Base-by-base conservation (phyloP, 2,797 vertebrate genomes). In the Paramormyrops hopkinsi region DNA sequence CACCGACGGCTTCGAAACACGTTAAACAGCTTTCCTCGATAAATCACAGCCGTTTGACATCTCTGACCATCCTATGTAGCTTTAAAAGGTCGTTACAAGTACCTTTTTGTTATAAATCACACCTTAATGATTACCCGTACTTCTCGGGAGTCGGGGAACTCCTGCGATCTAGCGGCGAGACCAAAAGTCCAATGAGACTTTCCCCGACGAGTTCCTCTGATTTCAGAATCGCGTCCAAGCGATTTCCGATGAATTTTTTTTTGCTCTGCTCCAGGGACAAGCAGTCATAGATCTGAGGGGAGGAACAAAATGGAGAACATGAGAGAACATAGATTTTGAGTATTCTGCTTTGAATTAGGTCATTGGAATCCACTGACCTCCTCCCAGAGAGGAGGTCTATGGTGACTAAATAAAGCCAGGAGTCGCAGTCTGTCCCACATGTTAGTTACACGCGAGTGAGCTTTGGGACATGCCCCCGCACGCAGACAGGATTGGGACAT, bases 331-430 rank as follows among this genome's bases (percentile, higher is more conserved):
- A 90, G 92, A 93, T 92, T 92, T 95, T 94, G 94, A 92, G 94
- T 94, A 95, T 96, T 95, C 95, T 96, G 93, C 93, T 94, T 94
- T 46, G 91, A 93, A 96, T 96, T 95, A 96, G 96, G 96, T 96
- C 96, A 96, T 96, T 96, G 96, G 96, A 97, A 97, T 95, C 94
- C 92, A 95, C 94, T 96, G 93, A 94, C 92, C 92, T 93, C 92
- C 92, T 91, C 94, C 93, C 48, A 44, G 44, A 88, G 90, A 90
- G 91, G 91, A 90, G 91, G 89, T 89, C 92, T 92, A 94, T 95
- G 95, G 96, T 94, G 93, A 95, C 95, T 95, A 95, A 88, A 59
- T 90, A 76, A 44, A 69, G 90, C 92, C 93, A 90, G 90, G 88
- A 94, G 94, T 95, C 94, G 94, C 95, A 94, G 91, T n/a, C 94